These are phyloP conservation scores for Thamnaconus septentrionalis DNA, from an alignment of 2,113 vertebrate genomes.

Conservation along the genomic window DNA sequence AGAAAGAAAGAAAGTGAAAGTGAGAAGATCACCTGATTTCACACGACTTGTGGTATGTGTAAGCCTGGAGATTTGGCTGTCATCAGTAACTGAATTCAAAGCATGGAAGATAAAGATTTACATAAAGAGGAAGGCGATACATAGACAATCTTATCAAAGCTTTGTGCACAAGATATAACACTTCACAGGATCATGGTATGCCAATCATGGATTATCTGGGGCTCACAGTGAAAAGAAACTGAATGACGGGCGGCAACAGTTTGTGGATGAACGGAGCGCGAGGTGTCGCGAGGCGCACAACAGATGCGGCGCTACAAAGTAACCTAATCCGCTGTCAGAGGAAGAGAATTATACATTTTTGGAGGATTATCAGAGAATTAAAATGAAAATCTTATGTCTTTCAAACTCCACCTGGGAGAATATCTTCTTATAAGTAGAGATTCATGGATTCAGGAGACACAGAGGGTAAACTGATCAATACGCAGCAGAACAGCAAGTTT, in stretches of 20 bases:
- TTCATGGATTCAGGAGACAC: background rate
- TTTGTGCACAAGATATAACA: slow-evolving; percentile 28
- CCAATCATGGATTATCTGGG: slow-evolving; percentile 53
- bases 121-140: slow-evolving; percentile 26
- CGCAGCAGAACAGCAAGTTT: slow-evolving; percentile 37
- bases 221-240: slow-evolving; percentile 24
- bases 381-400: slow-evolving; percentile 30
- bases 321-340: slow-evolving; percentile 43
- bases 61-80: background rate
- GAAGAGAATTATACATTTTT: slow-evolving; percentile 33
- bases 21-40: too few relatives aligned
- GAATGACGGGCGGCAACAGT: slow-evolving; percentile 4
- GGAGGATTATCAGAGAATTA: slow-evolving; percentile 33
- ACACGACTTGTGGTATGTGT: too few relatives aligned
- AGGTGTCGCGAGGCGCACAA: slow-evolving; percentile 33
- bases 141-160: slow-evolving; percentile 22
- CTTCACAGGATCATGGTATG: slow-evolving; percentile 29
- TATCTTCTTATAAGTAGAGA: too few relatives aligned
- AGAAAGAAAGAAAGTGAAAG: too few relatives aligned
- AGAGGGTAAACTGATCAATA: slow-evolving; percentile 55
- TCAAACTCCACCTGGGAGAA: background rate
- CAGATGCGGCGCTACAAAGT: slow-evolving; percentile 28
- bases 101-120: slow-evolving; percentile 20
- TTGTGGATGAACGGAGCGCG: slow-evolving; percentile 19
- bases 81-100: background rate